Evolutionary conservation across 2,113 vertebrate genomes (phyloP).

Genomic region (Daubentonia madagascariensis): DNA sequence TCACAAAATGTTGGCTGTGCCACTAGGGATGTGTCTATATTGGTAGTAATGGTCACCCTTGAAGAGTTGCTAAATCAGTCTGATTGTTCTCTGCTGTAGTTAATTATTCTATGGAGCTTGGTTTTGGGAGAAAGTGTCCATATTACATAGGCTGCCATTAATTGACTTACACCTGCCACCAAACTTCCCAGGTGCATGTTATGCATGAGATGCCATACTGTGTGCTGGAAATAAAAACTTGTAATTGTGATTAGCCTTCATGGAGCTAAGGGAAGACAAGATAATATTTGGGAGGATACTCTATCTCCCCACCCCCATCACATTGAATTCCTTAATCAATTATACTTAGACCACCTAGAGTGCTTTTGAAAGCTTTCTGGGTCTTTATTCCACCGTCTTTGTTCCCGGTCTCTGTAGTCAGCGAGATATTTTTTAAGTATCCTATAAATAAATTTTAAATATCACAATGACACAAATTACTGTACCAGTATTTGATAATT

Average conservation of each 20-base stretch:
- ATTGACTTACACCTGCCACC: background rate
- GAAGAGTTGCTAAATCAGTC: background rate
- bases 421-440: background rate
- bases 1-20: background rate
- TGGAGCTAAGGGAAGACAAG: background rate
- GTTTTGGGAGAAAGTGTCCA: background rate
- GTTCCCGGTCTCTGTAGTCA: background rate
- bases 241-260: background rate
- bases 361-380: background rate
- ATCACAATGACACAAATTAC: background rate
- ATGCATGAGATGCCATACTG: background rate
- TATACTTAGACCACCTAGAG: background rate
- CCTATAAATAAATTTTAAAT: slow-evolving; percentile 9
- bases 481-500: background rate
- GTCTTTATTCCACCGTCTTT: background rate
- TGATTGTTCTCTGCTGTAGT: background rate
- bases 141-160: background rate
- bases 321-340: background rate
- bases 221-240: background rate
- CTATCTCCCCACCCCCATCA: background rate
- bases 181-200: background rate
- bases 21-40: background rate
- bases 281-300: fast-evolving
- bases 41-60: background rate
- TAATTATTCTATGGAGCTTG: background rate